These are phyloP conservation scores for Pentalonia nigronervosa DNA, from an alignment of 1,140 invertebrate species.

Conservation along the genomic window DNA sequence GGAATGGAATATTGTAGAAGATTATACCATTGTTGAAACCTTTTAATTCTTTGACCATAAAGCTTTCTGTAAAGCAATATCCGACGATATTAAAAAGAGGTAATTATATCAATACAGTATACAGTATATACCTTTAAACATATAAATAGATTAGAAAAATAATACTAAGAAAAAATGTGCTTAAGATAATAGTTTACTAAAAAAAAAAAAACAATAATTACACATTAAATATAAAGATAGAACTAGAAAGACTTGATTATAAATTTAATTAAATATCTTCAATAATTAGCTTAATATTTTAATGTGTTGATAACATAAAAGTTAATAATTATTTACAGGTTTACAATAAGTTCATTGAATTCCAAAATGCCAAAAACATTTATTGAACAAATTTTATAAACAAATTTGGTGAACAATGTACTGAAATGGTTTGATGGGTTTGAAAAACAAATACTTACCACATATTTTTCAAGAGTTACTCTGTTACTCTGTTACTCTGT, in stretches of 20 bases:
- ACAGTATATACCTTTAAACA: no score
- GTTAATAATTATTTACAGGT: neutral
- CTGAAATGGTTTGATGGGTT: neutral
- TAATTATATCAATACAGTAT: neutral
- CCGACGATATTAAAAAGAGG: conserved; percentile 4
- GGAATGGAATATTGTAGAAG: neutral
- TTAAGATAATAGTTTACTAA: no score
- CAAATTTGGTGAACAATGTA: neutral
- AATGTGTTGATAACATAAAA: neutral
- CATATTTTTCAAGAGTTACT: neutral
- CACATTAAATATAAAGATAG: no score
- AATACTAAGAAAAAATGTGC: no score
- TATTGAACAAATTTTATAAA: neutral
- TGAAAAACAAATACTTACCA: neutral
- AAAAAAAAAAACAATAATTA: no score
- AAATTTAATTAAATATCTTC: neutral
- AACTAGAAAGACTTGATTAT: no score
- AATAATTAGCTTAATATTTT: neutral
- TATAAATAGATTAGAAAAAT: no score
- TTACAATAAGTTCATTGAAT: neutral
- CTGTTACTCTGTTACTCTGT: no score
- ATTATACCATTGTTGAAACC: conserved; percentile 15
- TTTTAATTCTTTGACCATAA: neutral
- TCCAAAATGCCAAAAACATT: neutral
- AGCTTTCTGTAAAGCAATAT: conserved; percentile 24